phyloP scores from a whole-genome alignment of 2,888 invertebrate genomes.

The Prenolepis imparis region DNA sequence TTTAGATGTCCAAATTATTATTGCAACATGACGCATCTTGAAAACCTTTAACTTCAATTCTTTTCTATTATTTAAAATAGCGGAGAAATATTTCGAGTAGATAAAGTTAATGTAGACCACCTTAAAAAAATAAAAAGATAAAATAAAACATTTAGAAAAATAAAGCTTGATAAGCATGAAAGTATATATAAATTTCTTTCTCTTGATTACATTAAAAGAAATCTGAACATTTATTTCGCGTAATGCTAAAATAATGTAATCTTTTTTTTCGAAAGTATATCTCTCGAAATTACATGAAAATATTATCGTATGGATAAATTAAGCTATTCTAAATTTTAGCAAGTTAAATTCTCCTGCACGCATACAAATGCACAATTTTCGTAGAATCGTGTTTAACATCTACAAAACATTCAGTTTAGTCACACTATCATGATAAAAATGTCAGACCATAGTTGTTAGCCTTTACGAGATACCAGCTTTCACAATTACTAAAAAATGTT shows the following conservation, averaged over 20 bases:
- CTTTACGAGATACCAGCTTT: not conserved
- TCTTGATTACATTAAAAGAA: not conserved
- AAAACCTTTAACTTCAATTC: not conserved
- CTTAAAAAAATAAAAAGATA: not conserved
- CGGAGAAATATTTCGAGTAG: not conserved
- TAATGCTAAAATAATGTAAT: not conserved
- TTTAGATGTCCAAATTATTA: not conserved
- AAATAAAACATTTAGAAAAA: not conserved
- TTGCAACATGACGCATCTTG: too few relatives aligned
- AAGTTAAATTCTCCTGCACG: not conserved
- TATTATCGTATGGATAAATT: not conserved
- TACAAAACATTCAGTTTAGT: not conserved
- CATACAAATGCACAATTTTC: not conserved
- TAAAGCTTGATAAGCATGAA: not conserved
- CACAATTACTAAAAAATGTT: not conserved
- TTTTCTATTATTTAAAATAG: not conserved
- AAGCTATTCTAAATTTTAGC: not conserved
- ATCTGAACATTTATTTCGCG: not conserved
- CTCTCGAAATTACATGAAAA: not conserved
- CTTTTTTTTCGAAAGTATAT: not conserved
- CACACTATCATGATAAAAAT: not conserved
- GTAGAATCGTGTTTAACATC: not conserved
- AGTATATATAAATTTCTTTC: not conserved
- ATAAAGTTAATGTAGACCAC: not conserved
- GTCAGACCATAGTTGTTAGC: not conserved